Percentiles rank a stretch among this genome's conserved stretches.
phyloP scores from a whole-genome alignment of 2,113 vertebrate species.

The Silurus meridionalis region DNA sequence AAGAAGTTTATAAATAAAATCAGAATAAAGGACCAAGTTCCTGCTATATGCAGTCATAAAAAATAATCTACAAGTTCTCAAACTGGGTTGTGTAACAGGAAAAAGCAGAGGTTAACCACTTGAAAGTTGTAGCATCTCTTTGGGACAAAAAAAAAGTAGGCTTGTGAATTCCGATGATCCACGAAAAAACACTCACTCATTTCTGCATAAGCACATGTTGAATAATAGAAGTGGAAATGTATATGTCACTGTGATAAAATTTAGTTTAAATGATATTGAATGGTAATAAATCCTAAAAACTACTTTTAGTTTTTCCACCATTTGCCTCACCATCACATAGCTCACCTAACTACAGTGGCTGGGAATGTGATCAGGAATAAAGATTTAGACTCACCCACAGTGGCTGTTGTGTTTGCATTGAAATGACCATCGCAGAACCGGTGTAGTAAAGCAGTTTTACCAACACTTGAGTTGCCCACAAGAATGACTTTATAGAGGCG shows the following conservation, averaged over 20 bases:
- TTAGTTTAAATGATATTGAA: background rate
- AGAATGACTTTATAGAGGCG: constrained; percentile 88
- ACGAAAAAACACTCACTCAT: background rate
- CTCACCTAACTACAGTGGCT: too few species aligned
- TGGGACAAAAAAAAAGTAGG: background rate
- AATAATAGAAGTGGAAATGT: background rate
- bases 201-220: background rate
- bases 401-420: constrained; percentile 78
- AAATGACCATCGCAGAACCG: constrained; percentile 84
- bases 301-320: background rate
- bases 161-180: background rate
- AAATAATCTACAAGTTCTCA: background rate
- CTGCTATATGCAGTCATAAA: background rate
- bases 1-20: background rate
- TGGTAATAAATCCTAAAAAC: background rate
- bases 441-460: constrained; percentile 88
- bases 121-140: background rate
- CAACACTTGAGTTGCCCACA: constrained; percentile 88
- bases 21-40: background rate
- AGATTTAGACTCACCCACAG: constrained; percentile 81
- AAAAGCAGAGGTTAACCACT: constrained; percentile 24
- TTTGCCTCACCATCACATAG: background rate
- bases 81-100: background rate
- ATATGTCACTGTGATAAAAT: background rate
- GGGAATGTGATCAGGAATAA: background rate